Percentiles rank a stretch among this genome's conserved stretches.
These are phyloP conservation scores for Phalacrocorax pelagicus DNA, from an alignment of 2,113 vertebrate genomes.

Conservation along the genomic window DNA sequence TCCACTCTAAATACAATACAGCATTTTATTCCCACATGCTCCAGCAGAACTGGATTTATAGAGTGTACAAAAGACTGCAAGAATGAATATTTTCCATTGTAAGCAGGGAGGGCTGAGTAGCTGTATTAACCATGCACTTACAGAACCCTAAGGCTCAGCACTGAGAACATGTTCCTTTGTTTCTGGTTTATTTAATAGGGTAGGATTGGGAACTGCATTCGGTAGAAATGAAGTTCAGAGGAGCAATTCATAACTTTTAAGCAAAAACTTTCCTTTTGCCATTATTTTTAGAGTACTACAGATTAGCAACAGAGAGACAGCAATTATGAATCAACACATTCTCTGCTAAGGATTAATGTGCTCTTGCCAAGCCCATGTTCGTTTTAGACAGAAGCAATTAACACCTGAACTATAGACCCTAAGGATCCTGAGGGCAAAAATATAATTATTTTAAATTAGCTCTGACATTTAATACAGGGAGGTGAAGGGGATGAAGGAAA, in stretches of 20 bases:
- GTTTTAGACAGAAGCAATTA: slow-evolving; percentile 10
- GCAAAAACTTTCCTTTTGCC: not conserved
- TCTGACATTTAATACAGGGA: not conserved
- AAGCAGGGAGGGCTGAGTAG: not conserved
- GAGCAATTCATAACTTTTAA: not conserved
- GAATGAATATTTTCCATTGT: not conserved
- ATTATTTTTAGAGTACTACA: not conserved
- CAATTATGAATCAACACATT: slow-evolving; percentile 11
- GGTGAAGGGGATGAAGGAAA: not conserved
- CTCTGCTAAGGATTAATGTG: not conserved
- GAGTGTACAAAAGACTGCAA: not conserved
- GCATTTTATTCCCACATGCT: not conserved
- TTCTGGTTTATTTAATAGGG: not conserved
- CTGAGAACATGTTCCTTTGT: not conserved
- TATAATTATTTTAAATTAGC: not conserved
- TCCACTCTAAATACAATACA: not conserved
- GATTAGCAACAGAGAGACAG: not conserved
- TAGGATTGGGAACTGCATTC: not conserved
- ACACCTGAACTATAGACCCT: not conserved
- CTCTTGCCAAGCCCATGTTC: slow-evolving; percentile 10
- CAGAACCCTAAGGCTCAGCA: not conserved
- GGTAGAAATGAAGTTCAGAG: not conserved
- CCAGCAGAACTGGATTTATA: not conserved
- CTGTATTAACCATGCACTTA: not conserved
- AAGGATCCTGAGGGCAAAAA: not conserved